Percentiles rank a stretch among this genome's conserved stretches.
These are phyloP conservation scores for Eurytoma californica DNA, from an alignment of 2,888 invertebrate genomes.

Conservation along the genomic window DNA sequence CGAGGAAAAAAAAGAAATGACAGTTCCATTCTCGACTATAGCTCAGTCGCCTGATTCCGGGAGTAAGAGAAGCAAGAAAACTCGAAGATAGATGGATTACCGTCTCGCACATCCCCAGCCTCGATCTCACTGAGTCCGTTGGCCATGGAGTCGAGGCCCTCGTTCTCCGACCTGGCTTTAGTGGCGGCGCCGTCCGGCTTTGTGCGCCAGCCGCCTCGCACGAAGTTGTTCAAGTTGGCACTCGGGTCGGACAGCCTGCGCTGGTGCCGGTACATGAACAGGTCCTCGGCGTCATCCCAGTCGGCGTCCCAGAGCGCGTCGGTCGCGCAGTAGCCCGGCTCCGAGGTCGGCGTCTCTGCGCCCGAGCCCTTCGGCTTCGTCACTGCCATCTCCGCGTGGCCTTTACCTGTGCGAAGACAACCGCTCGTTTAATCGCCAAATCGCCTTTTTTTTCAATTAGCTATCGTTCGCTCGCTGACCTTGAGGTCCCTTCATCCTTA, in stretches of 20 bases:
- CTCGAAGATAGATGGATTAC: constrained; percentile 75
- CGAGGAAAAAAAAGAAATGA: too few species aligned
- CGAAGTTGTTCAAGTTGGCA: constrained; percentile 90
- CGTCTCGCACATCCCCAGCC: constrained; percentile 94
- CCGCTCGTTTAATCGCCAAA: neutral
- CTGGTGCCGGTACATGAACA: constrained; percentile 88
- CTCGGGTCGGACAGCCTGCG: constrained; percentile 94
- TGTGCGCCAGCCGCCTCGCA: constrained; percentile 88
- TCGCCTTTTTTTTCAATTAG: neutral
- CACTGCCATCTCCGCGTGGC: constrained; percentile 98
- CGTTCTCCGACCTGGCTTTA: constrained; percentile 92
- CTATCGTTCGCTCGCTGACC: constrained; percentile 74
- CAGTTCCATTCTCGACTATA: too few species aligned
- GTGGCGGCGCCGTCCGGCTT: constrained; percentile 77
- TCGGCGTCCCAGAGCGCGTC: constrained; percentile 91
- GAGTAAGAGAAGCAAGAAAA: neutral
- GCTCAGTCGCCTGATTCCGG: neutral
- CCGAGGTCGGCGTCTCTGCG: constrained; percentile 95
- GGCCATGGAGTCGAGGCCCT: constrained; percentile 90
- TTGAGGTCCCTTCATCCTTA: constrained; percentile 97
- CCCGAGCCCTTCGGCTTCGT: constrained; percentile 94
- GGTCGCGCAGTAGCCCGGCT: constrained; percentile 89
- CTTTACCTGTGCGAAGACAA: constrained; percentile 78
- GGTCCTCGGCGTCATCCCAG: constrained; percentile 92
- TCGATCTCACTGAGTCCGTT: constrained; percentile 93